Percentiles rank a stretch among this genome's conserved stretches.
These are phyloP conservation scores for Ormyrus pomaceus DNA, from an alignment of 2,888 invertebrate species.

Conservation along the genomic window DNA sequence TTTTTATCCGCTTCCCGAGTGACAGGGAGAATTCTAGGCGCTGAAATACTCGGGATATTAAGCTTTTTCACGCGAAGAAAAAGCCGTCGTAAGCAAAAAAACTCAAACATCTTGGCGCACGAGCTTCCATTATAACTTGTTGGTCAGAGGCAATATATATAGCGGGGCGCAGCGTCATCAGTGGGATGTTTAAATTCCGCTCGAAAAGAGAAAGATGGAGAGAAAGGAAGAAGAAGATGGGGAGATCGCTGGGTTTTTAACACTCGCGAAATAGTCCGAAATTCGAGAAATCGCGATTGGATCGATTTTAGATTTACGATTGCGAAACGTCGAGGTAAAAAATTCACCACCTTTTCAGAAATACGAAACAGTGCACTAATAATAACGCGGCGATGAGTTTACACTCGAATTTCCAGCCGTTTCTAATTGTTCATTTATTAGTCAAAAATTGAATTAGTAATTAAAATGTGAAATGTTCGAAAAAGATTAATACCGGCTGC, in stretches of 20 bases:
- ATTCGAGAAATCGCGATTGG: background rate
- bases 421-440: no score
- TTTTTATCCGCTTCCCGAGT: no score
- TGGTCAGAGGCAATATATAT: background rate
- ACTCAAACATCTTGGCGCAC: background rate
- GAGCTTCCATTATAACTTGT: slow-evolving; percentile 12
- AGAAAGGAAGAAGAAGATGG: background rate
- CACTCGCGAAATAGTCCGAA: background rate
- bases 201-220: slow-evolving; percentile 1
- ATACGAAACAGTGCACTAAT: no score
- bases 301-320: background rate
- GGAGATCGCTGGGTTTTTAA: background rate
- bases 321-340: no score
- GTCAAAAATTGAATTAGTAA: no score
- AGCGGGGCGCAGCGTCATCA: slow-evolving; percentile 7
- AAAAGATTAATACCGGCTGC: no score
- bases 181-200: slow-evolving; percentile 26
- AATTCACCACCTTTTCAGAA: no score
- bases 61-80: background rate
- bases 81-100: background rate
- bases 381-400: no score
- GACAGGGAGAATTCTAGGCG: no score
- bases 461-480: no score
- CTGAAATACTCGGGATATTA: no score
- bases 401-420: no score